Evolutionary conservation across 2,113 vertebrate species (phyloP), one percentile per base, ranked within the genome.

Genomic region (Casuarius casuarius): DNA sequence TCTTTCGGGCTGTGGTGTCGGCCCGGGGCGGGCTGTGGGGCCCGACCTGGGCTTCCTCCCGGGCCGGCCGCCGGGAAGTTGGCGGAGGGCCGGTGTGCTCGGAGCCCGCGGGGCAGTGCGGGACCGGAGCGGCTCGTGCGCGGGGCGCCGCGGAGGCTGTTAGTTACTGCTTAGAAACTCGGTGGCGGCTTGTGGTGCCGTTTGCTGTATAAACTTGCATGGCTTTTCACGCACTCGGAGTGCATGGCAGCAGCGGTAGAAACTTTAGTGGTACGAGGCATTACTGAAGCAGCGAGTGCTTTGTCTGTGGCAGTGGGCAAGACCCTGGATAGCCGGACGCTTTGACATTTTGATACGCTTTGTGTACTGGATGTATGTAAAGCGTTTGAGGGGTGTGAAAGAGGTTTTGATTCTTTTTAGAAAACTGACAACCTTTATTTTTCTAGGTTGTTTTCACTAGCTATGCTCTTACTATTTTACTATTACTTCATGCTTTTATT

Each of bases 291-390:
- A 33, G 15, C 44, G 16, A 12, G 59, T 4, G 91, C 91, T 87
- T 90, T 93, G 73, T 94, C 38, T 21, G 72, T 31, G 42, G 40
- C 44, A 18, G 0, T 17, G 5, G 40, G 75, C 31, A 7, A 51
- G 25, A 28, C 63, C 5, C 40, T 21, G 7, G 20, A 1, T 3
- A 8, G 2, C 63, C 1, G 11, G 40, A 26, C 22, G 1, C 75
- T 35, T 28, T 4, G 75, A 17, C 29, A 3, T 7, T 31, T 3
- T 7, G 33, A 1, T 70, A 6, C 0, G 23, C 66, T n/a, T 40
- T 44, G 40, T 38, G 46, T 17, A 3, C 8, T 42, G 59, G 40
- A 8, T 61, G 65, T 23, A 5, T 49, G 71, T 18, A 42, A 65
- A 12, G 7, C 8, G 0, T 54, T 44, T 14, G 19, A 28, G 29